Conservation (phyloP, 2,797 vertebrate species). For the Gadopsis bispinosus region DNA sequence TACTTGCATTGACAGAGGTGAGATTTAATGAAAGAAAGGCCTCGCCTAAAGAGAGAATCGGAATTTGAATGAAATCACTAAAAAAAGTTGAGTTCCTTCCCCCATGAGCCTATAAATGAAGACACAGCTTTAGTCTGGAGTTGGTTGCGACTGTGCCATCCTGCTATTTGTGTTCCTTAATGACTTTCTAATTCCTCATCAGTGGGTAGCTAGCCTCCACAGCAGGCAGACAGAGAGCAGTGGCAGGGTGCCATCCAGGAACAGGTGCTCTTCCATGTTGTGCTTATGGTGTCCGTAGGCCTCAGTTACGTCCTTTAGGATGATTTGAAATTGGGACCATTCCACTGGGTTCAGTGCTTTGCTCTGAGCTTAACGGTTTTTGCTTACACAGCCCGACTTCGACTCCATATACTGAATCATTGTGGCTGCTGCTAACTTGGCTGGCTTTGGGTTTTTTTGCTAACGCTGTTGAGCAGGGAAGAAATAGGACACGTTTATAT, state of each 20-base stretch:
- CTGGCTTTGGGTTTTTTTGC: conserved; percentile 30
- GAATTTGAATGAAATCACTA: conserved; percentile 29
- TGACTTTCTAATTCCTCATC: conserved; percentile 89
- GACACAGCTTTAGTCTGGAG: conserved; percentile 61
- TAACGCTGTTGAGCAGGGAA: neutral
- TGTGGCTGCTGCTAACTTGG: conserved; percentile 25
- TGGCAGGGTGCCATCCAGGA: conserved; percentile 82
- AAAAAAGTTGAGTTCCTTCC: conserved; percentile 5
- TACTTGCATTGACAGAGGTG: conserved; percentile 21
- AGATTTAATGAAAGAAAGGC: conserved; percentile 35
- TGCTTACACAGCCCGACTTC: conserved; percentile 19
- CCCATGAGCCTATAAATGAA: conserved; percentile 59
- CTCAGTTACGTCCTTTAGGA: conserved; percentile 76
- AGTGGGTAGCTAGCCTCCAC: conserved; percentile 87
- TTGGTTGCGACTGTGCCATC: conserved; percentile 72
- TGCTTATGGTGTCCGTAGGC: conserved; percentile 79
- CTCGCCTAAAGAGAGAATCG: neutral
- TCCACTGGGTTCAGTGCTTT: conserved; percentile 38
- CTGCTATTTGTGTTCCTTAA: conserved; percentile 90
- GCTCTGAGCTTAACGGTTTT: conserved; percentile 43
- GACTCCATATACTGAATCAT: conserved; percentile 6
- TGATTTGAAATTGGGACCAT: conserved; percentile 62
- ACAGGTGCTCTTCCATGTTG: conserved; percentile 81
- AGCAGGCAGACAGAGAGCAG: conserved; percentile 84
- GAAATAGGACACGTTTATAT: neutral